Conservation (phyloP, 1,140 invertebrate genomes). For the Neodiprion fabricii region DNA sequence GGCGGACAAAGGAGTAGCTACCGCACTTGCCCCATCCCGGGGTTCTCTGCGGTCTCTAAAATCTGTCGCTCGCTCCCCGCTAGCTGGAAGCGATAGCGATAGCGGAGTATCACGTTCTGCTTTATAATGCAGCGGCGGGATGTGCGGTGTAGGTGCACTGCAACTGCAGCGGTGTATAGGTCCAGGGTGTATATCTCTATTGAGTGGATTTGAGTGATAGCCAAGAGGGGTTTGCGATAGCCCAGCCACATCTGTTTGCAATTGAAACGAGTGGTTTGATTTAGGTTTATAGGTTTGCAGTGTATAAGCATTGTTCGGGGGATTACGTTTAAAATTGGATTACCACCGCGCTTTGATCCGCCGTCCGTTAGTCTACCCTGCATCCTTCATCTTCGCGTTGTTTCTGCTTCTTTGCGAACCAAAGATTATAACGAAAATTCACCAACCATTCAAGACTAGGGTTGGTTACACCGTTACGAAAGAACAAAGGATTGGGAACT, state of each 20-base stretch:
- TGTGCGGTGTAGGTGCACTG: constrained; percentile 9
- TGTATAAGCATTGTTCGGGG: neutral
- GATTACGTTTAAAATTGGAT: constrained; percentile 5
- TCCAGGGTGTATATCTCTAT: constrained; percentile 34
- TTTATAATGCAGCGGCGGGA: constrained; percentile 31
- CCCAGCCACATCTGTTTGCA: constrained; percentile 53
- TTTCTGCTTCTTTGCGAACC: too few species aligned
- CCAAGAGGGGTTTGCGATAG: constrained; percentile 36
- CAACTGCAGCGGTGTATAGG: neutral
- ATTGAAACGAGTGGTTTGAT: constrained; percentile 51
- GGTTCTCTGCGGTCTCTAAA: constrained; percentile 42
- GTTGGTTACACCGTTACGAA: too few species aligned
- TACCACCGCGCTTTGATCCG: neutral
- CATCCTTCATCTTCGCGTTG: neutral
- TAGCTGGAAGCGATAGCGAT: constrained; percentile 34
- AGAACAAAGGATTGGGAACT: too few species aligned
- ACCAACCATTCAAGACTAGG: too few species aligned
- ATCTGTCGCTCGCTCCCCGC: constrained; percentile 41
- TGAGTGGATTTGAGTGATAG: constrained; percentile 50
- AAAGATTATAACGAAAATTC: too few species aligned
- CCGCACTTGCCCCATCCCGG: constrained; percentile 43
- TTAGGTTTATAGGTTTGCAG: constrained; percentile 38
- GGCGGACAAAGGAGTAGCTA: constrained; percentile 21
- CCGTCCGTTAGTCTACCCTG: neutral
- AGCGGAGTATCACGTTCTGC: constrained; percentile 32